Evolutionary conservation across 2,888 invertebrate genomes (phyloP).

Genomic region (Aradus depressus): DNA sequence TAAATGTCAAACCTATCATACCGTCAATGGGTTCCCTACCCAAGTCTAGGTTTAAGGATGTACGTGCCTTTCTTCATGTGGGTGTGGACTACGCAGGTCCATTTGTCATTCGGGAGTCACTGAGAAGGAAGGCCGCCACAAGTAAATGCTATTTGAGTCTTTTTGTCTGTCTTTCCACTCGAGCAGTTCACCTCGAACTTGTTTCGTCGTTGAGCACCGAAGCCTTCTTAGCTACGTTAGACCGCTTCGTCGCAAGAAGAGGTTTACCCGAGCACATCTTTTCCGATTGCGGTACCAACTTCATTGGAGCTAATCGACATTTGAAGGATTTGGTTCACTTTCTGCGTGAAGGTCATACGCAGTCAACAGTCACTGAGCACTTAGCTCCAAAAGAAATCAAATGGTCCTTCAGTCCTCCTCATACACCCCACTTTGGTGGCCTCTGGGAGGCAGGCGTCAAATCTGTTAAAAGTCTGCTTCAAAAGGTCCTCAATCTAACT

Average conservation of each 20-base stretch:
- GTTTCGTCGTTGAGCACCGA: conserved; percentile 32
- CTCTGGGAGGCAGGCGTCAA: conserved; percentile 33
- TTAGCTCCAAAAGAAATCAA: conserved; percentile 32
- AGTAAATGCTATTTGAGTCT: conserved; percentile 31
- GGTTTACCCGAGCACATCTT: conserved; percentile 32
- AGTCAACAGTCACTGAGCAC: conserved; percentile 26
- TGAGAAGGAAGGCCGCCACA: conserved; percentile 21
- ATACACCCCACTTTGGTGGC: conserved; percentile 32
- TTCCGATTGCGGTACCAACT: conserved; percentile 35
- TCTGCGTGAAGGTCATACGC: conserved; percentile 9
- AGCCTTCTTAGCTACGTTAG: conserved; percentile 33
- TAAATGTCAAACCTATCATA: conserved; percentile 6
- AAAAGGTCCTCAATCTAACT: conserved; percentile 25
- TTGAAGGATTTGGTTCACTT: conserved; percentile 7
- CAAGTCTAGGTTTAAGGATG: conserved; percentile 8
- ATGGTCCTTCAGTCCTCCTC: conserved; percentile 26
- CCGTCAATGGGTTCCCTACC: conserved; percentile 23
- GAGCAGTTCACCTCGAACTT: conserved; percentile 34
- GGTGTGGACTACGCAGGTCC: conserved; percentile 32
- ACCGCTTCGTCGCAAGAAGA: conserved; percentile 32
- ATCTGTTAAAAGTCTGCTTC: conserved; percentile 31
- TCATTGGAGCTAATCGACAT: conserved; percentile 32
- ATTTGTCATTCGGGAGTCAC: conserved; percentile 26
- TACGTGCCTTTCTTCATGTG: conserved; percentile 30
- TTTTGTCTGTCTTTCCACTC: conserved; percentile 32